A percentile compares a stretch with the other conserved stretches of the same genome.
These are phyloP conservation scores for Caenorhabditis panamensis DNA, from an alignment of 2,888 invertebrate genomes.

Conservation along the genomic window DNA sequence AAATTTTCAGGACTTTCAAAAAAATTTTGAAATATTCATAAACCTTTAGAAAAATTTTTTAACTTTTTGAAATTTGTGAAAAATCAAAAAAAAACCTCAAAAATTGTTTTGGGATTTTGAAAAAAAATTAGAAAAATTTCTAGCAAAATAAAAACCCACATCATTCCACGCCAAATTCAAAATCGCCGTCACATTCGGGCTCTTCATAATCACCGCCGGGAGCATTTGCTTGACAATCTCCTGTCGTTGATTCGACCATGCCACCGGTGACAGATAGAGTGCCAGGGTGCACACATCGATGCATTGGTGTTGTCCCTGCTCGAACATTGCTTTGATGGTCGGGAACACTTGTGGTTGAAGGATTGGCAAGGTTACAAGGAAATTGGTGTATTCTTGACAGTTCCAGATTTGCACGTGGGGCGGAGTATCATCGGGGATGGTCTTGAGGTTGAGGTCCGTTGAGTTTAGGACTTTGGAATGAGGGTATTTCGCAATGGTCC, in stretches of 20 bases:
- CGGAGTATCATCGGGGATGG: constrained; percentile 90
- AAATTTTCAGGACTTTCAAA: not conserved
- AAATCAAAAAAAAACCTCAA: not conserved
- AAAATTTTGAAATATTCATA: not conserved
- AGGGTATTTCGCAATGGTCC: constrained; percentile 93
- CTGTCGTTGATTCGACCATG: constrained; percentile 25
- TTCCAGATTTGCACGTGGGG: constrained; percentile 83
- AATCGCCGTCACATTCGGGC: constrained; percentile 96
- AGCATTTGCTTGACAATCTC: constrained; percentile 29
- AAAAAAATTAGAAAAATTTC: not conserved
- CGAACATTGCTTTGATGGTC: constrained; percentile 85
- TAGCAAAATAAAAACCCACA: constrained; percentile 22
- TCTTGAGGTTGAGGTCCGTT: constrained; percentile 88
- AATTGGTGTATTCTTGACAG: constrained; percentile 92
- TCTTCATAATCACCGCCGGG: constrained; percentile 86
- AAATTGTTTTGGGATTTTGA: not conserved
- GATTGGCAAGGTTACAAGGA: constrained; percentile 90
- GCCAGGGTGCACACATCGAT: constrained; percentile 94
- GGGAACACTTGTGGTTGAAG: constrained; percentile 88
- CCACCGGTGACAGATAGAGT: constrained; percentile 88
- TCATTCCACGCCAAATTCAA: constrained; percentile 92
- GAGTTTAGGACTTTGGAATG: constrained; percentile 91
- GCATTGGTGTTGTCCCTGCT: constrained; percentile 83
- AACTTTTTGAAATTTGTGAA: not conserved
- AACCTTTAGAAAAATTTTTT: not conserved